These are phyloP conservation scores for Caenorhabditis auriculariae DNA, from an alignment of 2,888 invertebrate genomes.

Conservation along the genomic window DNA sequence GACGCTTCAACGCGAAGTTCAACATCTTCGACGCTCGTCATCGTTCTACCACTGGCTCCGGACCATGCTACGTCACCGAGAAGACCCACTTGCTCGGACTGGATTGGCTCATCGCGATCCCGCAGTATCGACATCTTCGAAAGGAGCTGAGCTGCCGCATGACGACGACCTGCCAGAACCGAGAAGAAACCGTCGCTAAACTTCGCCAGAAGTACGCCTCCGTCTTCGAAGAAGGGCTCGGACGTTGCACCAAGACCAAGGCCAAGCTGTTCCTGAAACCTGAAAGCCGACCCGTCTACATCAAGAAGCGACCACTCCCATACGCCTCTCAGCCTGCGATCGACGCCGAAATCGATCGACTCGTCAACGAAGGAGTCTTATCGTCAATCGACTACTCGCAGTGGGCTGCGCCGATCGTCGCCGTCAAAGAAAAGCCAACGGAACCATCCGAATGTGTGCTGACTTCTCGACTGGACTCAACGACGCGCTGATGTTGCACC, in stretches of 20 bases:
- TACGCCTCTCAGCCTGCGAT: slow-evolving; percentile 7
- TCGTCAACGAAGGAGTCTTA: slow-evolving; percentile 18
- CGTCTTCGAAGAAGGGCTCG: slow-evolving; percentile 13
- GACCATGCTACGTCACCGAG: not conserved
- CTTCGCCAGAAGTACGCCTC: too few relatives aligned
- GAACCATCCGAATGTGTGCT: slow-evolving; percentile 37
- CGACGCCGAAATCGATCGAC: slow-evolving; percentile 21
- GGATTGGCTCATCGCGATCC: not conserved
- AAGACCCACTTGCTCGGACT: not conserved
- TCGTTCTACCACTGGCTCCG: not conserved
- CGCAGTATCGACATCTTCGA: too few relatives aligned
- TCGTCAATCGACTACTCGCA: slow-evolving; percentile 24
- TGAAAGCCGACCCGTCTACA: slow-evolving; percentile 18
- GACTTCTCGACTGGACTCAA: slow-evolving; percentile 48
- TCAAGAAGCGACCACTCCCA: slow-evolving; percentile 14
- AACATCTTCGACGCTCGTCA: not conserved
- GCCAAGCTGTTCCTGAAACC: too few relatives aligned
- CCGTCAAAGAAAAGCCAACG: slow-evolving; percentile 40
- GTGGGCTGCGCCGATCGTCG: slow-evolving; percentile 45
- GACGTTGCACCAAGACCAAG: slow-evolving; percentile 13
- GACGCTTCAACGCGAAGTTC: not conserved
- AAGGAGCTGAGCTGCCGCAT: too few relatives aligned
- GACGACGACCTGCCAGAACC: too few relatives aligned
- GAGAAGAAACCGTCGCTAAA: too few relatives aligned
- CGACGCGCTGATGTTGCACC: slow-evolving; percentile 19